These are phyloP conservation scores for Harlomillsia oculata DNA, from an alignment of 1,140 invertebrate genomes.

Conservation along the genomic window DNA sequence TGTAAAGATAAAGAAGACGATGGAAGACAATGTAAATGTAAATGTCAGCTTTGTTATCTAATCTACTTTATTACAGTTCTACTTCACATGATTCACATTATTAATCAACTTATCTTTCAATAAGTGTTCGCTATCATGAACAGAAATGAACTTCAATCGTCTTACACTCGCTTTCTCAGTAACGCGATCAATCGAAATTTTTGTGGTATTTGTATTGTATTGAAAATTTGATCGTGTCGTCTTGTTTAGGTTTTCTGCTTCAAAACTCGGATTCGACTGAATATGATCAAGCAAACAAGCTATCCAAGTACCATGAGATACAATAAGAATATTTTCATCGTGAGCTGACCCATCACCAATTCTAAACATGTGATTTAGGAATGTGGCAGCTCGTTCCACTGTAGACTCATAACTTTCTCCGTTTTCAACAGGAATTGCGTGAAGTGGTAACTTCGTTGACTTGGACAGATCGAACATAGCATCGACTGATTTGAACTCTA, in stretches of 20 bases:
- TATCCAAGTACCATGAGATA: conserved; percentile 26
- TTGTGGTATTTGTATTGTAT: no score
- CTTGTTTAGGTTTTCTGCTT: conserved; percentile 9
- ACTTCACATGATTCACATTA: no score
- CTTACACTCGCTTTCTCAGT: no score
- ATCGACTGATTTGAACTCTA: conserved; percentile 20
- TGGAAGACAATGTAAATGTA: no score
- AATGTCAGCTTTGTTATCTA: no score
- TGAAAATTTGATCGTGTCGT: no score
- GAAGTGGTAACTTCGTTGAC: neutral
- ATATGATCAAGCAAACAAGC: conserved; percentile 26
- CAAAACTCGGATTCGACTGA: conserved; percentile 1
- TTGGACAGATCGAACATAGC: neutral
- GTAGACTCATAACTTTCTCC: conserved; percentile 17
- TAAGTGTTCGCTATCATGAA: no score
- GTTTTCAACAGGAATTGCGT: conserved; percentile 22
- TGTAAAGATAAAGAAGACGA: no score
- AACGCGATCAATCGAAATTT: no score
- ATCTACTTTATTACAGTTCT: no score
- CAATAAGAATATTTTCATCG: conserved; percentile 20
- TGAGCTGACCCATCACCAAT: conserved; percentile 10
- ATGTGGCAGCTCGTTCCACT: conserved; percentile 10
- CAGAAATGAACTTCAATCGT: no score
- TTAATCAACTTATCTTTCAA: no score
- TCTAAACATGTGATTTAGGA: conserved; percentile 21